Evolutionary conservation across 2,888 invertebrate species (phyloP).

Genomic region (Loripinus fragilis): DNA sequence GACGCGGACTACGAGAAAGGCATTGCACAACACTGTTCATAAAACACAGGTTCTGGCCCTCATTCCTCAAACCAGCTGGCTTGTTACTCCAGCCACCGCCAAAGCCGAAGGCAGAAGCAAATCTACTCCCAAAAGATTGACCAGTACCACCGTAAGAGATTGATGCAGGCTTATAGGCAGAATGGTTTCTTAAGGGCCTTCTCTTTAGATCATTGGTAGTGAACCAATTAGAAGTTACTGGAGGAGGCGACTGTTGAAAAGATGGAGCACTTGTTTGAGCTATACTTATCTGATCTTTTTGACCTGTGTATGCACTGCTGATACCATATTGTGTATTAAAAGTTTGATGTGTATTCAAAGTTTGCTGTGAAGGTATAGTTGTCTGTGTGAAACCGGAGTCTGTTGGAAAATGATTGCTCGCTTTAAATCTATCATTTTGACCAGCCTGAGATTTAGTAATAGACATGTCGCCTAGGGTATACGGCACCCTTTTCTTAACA

Average conservation of each 20-base stretch:
- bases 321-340: not conserved
- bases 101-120: constrained; percentile 73
- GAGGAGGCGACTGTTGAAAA: constrained; percentile 15
- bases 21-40: constrained; percentile 81
- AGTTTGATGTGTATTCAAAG: not conserved
- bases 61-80: constrained; percentile 78
- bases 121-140: constrained; percentile 66
- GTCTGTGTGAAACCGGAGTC: not conserved
- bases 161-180: not conserved
- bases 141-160: constrained; percentile 29
- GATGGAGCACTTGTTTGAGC: not conserved
- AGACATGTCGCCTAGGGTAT: not conserved
- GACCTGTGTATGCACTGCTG: not conserved
- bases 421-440: not conserved
- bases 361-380: not conserved
- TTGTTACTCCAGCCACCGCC: constrained; percentile 38
- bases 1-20: constrained; percentile 75
- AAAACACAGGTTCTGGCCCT: constrained; percentile 80
- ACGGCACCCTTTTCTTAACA: not conserved
- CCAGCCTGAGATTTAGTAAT: not conserved
- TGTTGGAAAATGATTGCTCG: not conserved
- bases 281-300: not conserved
- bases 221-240: constrained; percentile 39
- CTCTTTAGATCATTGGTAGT: constrained; percentile 49
- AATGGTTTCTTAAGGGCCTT: constrained; percentile 48